Evolutionary conservation across 1,140 invertebrate genomes (phyloP), one percentile per base, ranked within the genome.

Genomic region (Schlechtendalia chinensis): DNA sequence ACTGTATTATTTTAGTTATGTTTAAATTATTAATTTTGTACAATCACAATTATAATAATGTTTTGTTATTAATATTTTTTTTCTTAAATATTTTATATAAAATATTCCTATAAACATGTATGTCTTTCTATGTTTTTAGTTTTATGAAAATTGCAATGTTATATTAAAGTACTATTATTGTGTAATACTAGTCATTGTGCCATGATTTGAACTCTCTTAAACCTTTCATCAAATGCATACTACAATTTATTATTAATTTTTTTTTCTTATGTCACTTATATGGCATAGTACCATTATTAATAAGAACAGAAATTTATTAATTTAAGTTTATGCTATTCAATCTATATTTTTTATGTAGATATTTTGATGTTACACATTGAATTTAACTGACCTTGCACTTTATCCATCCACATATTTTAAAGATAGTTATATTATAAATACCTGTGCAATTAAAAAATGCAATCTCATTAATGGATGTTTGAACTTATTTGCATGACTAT

Each of bases 171-270:
- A 39, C 0, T 75, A 58, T 75, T 58, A 75, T 58, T 75, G 58
- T 58, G 59, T 22, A 24, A 39, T 77, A 59, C 72, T 77, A 77
- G 72, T 77, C 72, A 77, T 77, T 59, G 72, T 77, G 72, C 72
- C 72, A 77, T 56, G 22, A 72, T 72, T 54, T 54, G 27, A 53
- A 39, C 32, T 53, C 29, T 54, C 5, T 72, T 2, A 54, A 72
- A 72, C 17, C 10, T 50, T 71, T 53, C 8, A 29, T 32, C 53
- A 29, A n/a, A n/a, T n/a, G 10, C 29, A 8, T 54, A 72, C 69
- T 54, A 54, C 54, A 39, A 71, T 71, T 71, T 71, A 71, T 71
- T 71, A 71, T 72, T 72, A 29, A 72, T 72, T 54, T 72, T 54
- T 54, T 6, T 72, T n/a, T n/a, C n/a, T n/a, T n/a, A n/a, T n/a